Percentiles rank a stretch among this genome's conserved stretches.
phyloP scores from a whole-genome alignment of 2,888 invertebrate genomes.

The Platypus cylindrus region DNA sequence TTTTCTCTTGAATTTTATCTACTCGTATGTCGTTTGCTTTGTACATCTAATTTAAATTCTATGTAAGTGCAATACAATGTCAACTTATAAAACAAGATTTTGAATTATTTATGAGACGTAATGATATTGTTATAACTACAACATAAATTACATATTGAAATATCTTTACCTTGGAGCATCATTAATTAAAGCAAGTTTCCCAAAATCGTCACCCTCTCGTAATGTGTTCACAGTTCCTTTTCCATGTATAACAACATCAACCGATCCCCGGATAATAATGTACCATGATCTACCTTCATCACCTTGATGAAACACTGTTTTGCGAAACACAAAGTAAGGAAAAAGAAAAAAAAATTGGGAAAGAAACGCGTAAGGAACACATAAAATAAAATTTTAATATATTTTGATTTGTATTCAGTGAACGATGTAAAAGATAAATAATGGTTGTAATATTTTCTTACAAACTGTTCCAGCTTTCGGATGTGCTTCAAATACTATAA shows the following conservation, averaged over 20 bases:
- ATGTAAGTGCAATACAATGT: background rate
- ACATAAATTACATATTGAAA: background rate
- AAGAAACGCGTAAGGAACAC: no score
- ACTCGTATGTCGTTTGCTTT: no score
- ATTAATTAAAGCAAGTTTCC: conserved; percentile 73
- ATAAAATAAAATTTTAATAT: background rate
- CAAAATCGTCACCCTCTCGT: conserved; percentile 78
- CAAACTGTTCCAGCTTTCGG: conserved; percentile 61
- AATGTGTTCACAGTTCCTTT: conserved; percentile 73
- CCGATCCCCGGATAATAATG: conserved; percentile 69
- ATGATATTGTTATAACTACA: background rate
- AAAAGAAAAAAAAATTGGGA: no score
- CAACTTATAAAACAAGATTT: background rate
- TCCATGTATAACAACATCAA: conserved; percentile 73
- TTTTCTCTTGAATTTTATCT: no score
- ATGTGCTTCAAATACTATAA: conserved; percentile 70
- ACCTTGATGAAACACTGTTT: conserved; percentile 75
- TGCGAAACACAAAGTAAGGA: no score
- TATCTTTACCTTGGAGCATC: conserved; percentile 61
- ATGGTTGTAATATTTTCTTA: conserved; percentile 42
- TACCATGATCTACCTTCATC: conserved; percentile 79
- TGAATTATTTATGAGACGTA: background rate
- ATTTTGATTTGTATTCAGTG: background rate
- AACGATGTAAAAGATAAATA: background rate
- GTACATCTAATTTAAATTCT: no score